A percentile compares a stretch with the other conserved stretches of the same genome.
Conservation (phyloP, 2,113 vertebrate species). For the Hyperopisus bebe region DNA sequence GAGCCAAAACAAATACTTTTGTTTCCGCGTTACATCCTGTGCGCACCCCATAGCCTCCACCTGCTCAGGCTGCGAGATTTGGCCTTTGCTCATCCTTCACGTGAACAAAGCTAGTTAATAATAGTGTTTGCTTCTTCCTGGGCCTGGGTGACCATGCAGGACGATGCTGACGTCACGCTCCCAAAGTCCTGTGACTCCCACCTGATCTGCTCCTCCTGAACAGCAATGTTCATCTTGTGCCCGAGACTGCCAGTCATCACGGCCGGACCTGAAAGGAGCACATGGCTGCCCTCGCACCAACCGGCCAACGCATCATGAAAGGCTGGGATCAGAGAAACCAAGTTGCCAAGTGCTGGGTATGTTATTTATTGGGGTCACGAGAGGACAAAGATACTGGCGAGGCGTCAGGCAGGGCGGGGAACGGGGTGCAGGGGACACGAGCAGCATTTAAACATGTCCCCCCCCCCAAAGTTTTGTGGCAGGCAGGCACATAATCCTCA, state of each 20-base stretch:
- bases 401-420: background rate
- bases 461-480: background rate
- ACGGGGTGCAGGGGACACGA: background rate
- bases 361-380: background rate
- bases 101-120: background rate
- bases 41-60: background rate
- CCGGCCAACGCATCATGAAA: background rate
- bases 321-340: background rate
- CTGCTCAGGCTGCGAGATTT: background rate
- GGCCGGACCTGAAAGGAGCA: too few species aligned
- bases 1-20: background rate
- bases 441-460: background rate
- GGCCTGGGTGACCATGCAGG: background rate
- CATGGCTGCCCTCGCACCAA: too few species aligned
- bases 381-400: background rate
- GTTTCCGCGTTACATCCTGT: background rate
- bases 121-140: background rate
- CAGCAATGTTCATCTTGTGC: background rate
- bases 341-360: background rate
- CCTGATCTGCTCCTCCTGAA: background rate
- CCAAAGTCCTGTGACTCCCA: background rate
- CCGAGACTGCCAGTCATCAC: too few species aligned
- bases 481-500: background rate
- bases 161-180: background rate
- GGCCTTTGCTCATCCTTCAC: background rate